Percentiles rank a stretch among this genome's conserved stretches.
These are phyloP conservation scores for Amphiprion ocellaris DNA, from an alignment of 2,113 vertebrate species.

Conservation along the genomic window DNA sequence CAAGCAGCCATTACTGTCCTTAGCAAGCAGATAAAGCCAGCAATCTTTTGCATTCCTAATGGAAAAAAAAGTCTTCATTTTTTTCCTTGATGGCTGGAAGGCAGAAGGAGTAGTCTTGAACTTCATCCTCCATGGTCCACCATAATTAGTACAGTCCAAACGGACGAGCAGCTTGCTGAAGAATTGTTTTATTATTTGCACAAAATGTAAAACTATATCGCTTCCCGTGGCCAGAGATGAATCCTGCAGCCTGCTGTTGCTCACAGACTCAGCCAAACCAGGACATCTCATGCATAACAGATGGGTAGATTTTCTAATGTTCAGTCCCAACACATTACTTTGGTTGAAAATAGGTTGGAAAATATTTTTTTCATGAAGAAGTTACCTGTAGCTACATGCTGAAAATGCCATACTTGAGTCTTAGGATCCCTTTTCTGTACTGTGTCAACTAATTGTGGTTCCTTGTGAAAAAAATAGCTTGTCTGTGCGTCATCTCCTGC, in stretches of 20 bases:
- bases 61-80: neutral
- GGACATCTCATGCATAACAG: constrained; percentile 47
- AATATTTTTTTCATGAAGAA: constrained; percentile 14
- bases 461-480: constrained; percentile 6
- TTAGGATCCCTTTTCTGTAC: constrained; percentile 12
- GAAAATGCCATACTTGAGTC: constrained; percentile 19
- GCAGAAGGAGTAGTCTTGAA: neutral
- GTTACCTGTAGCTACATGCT: constrained; percentile 15
- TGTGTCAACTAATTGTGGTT: constrained; percentile 44
- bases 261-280: constrained; percentile 26
- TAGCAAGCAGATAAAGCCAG: no score
- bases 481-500: constrained; percentile 63
- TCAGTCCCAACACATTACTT: constrained; percentile 16
- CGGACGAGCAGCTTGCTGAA: neutral
- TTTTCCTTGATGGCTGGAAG: neutral
- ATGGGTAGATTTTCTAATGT: constrained; percentile 15
- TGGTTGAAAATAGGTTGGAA: constrained; percentile 17
- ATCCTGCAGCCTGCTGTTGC: constrained; percentile 16
- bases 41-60: no score
- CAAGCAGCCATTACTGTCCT: no score
- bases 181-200: constrained; percentile 8
- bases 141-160: neutral
- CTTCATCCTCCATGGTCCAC: neutral
- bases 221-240: constrained; percentile 2
- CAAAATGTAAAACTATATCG: constrained; percentile 18